phyloP scores from a whole-genome alignment of 1,140 invertebrate genomes.

The Platyscapa corneri region DNA sequence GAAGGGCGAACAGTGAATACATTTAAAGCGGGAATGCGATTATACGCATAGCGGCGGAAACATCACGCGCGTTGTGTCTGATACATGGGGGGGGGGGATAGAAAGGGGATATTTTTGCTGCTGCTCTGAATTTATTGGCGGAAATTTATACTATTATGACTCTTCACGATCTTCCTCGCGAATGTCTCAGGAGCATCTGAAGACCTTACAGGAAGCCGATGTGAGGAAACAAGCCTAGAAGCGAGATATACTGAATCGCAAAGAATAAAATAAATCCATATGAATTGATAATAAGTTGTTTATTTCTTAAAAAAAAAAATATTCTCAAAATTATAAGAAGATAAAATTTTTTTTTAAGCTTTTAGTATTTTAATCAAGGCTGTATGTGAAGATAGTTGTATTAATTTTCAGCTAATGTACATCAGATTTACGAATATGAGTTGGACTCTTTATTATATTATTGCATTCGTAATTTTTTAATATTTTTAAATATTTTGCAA shows the following conservation, averaged over 20 bases:
- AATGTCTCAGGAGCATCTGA: slow-evolving; percentile 16
- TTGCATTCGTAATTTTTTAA: too few relatives aligned
- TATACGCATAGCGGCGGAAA: slow-evolving; percentile 53
- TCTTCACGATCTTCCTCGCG: slow-evolving; percentile 47
- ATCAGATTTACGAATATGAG: too few relatives aligned
- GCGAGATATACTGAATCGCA: slow-evolving; percentile 36
- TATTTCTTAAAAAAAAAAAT: neutral
- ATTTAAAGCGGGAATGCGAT: slow-evolving; percentile 72
- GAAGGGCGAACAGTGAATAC: slow-evolving; percentile 63
- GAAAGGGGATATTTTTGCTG: slow-evolving; percentile 61
- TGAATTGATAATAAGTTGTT: slow-evolving; percentile 37
- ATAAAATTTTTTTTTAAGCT: neutral
- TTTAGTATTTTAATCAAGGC: neutral
- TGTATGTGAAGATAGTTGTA: too few relatives aligned
- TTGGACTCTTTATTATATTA: too few relatives aligned
- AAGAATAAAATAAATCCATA: slow-evolving; percentile 35
- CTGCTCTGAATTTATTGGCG: slow-evolving; percentile 68
- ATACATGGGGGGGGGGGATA: slow-evolving; percentile 46
- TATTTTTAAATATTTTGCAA: too few relatives aligned
- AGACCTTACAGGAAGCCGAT: slow-evolving; percentile 10
- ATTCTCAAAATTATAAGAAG: neutral
- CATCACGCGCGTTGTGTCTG: neutral
- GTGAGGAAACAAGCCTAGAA: slow-evolving; percentile 17
- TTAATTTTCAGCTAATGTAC: too few relatives aligned
- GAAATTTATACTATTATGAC: slow-evolving; percentile 66